A percentile compares a stretch with the other conserved stretches of the same genome.
phyloP scores from a whole-genome alignment of 2,888 invertebrate species.

The Cryptocheilus praepositus region DNA sequence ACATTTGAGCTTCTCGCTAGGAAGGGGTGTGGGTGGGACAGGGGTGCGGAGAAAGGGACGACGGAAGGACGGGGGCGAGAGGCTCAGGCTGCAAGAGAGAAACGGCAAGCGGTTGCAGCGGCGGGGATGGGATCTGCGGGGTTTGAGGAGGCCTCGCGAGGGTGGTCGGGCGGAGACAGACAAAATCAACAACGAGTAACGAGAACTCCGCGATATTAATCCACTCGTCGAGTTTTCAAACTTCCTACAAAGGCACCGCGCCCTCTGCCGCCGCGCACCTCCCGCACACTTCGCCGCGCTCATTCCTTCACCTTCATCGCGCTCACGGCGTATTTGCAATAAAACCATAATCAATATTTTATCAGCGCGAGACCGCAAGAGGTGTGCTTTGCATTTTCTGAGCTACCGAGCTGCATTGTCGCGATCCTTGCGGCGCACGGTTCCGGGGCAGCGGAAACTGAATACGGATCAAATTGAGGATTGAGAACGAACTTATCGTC shows the following conservation, averaged over 20 bases:
- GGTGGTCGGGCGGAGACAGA: slow-evolving; percentile 69
- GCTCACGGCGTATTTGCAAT: slow-evolving; percentile 69
- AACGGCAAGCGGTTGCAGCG: slow-evolving; percentile 33
- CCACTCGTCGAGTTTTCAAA: slow-evolving; percentile 75
- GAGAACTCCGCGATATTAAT: slow-evolving; percentile 75
- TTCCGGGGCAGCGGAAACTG: too few species aligned
- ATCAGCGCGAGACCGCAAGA: slow-evolving; percentile 27
- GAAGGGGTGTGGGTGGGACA: slow-evolving; percentile 42
- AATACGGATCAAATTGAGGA: too few species aligned
- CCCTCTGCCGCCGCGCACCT: slow-evolving; percentile 29
- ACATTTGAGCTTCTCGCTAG: slow-evolving; percentile 72
- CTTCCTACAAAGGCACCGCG: slow-evolving; percentile 73
- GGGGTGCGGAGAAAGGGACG: slow-evolving; percentile 37
- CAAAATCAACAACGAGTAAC: slow-evolving; percentile 75
- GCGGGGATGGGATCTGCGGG: slow-evolving; percentile 25
- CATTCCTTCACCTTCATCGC: slow-evolving; percentile 34
- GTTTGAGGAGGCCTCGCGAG: slow-evolving; percentile 52
- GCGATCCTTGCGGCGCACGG: too few species aligned
- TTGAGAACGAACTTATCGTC: too few species aligned
- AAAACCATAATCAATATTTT: slow-evolving; percentile 66
- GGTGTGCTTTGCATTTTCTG: not conserved
- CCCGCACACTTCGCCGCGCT: slow-evolving; percentile 18
- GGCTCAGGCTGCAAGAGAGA: slow-evolving; percentile 47
- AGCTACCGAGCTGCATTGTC: too few species aligned
- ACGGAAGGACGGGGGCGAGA: slow-evolving; percentile 40